phyloP scores from a whole-genome alignment of 2,888 invertebrate genomes.

The Tubiluchus corallicola region DNA sequence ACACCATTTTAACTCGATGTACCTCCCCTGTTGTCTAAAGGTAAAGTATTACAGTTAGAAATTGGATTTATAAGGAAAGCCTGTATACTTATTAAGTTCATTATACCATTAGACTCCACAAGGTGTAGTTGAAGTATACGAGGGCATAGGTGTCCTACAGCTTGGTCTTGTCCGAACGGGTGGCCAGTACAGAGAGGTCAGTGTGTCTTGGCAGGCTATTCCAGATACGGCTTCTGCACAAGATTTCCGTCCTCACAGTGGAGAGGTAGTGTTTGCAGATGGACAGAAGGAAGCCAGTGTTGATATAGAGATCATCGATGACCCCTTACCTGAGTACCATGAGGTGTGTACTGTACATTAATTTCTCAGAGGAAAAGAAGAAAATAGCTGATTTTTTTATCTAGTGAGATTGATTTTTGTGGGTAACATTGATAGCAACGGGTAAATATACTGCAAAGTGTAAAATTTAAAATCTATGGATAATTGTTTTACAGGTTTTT shows the following conservation, averaged over 20 bases:
- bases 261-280: conserved; percentile 19
- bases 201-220: conserved; percentile 23
- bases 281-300: conserved; percentile 19
- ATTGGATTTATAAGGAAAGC: no score
- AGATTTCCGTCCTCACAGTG: conserved; percentile 22
- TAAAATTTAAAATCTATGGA: no score
- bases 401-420: background rate
- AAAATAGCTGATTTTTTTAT: background rate
- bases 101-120: conserved; percentile 25
- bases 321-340: conserved; percentile 20
- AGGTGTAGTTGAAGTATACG: conserved; percentile 24
- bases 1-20: no score
- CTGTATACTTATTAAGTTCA: no score
- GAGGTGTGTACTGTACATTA: conserved; percentile 20
- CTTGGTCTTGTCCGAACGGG: conserved; percentile 19
- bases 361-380: no score
- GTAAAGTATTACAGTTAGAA: no score
- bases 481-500: no score
- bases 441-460: no score
- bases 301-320: conserved; percentile 22
- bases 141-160: conserved; percentile 19
- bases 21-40: no score
- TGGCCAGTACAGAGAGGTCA: conserved; percentile 20
- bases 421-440: no score
- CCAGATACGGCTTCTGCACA: conserved; percentile 20